A percentile compares a stretch with the other conserved stretches of the same genome.
These are phyloP conservation scores for Diadema setosum DNA, from an alignment of 35 echinoderm and acorn worm species.

Conservation along the genomic window DNA sequence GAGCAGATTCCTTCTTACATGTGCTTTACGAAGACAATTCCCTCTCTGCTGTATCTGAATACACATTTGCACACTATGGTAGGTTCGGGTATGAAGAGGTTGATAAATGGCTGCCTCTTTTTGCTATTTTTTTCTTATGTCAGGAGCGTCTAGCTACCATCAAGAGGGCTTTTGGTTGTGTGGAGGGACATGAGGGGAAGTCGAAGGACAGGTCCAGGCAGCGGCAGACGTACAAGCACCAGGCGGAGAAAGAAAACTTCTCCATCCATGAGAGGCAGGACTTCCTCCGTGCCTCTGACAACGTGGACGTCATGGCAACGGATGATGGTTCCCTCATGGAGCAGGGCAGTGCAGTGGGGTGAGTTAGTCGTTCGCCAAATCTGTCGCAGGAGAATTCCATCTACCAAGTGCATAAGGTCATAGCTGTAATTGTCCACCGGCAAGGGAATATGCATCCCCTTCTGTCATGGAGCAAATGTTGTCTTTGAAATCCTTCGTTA, in stretches of 20 bases:
- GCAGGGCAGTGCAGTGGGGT: neutral
- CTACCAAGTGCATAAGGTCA: too few species aligned
- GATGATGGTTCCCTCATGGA: slow-evolving; percentile 2
- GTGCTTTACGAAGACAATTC: too few species aligned
- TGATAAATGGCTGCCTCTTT: neutral
- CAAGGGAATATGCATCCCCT: too few species aligned
- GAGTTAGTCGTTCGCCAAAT: too few species aligned
- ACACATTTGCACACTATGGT: too few species aligned
- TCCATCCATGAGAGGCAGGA: neutral
- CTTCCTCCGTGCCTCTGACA: slow-evolving; percentile 10
- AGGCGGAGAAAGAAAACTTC: neutral
- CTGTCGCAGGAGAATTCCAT: too few species aligned
- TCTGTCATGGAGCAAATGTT: too few species aligned
- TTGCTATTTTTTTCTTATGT: neutral
- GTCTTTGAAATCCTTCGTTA: too few species aligned
- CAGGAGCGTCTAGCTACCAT: slow-evolving; percentile 61
- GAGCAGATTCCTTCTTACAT: too few species aligned
- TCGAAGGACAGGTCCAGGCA: slow-evolving; percentile 22
- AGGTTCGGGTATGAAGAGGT: slow-evolving; percentile 74
- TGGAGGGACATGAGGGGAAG: slow-evolving; percentile 39
- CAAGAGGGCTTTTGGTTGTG: slow-evolving; percentile 68
- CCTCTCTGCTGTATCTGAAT: too few species aligned
- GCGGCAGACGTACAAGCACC: neutral
- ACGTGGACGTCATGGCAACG: slow-evolving; percentile 23
- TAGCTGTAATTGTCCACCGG: too few species aligned